Evolutionary conservation across 2,888 invertebrate genomes (phyloP).

Genomic region (Ophion slaviceki): DNA sequence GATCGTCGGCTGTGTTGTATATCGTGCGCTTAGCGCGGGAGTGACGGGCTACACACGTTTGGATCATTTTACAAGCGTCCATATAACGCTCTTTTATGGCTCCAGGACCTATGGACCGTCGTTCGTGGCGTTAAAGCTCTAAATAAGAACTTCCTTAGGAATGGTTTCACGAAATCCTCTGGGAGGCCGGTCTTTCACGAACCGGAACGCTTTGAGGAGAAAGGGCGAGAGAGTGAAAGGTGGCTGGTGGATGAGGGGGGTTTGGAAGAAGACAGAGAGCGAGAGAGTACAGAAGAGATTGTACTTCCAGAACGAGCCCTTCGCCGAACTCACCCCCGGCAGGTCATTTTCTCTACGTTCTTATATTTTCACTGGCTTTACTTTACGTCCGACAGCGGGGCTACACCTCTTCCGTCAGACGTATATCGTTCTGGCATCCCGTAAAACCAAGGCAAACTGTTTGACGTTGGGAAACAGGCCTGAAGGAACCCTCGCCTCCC

Average conservation of each 20-base stretch:
- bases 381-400: constrained; percentile 40
- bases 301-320: constrained; percentile 38
- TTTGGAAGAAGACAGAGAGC: background rate
- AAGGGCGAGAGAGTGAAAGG: constrained; percentile 14
- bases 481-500: constrained; percentile 52
- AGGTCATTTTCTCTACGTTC: constrained; percentile 48
- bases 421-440: constrained; percentile 65
- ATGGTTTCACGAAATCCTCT: constrained; percentile 75
- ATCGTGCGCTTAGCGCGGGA: constrained; percentile 55
- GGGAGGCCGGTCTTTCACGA: constrained; percentile 65
- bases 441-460: constrained; percentile 73
- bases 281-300: background rate
- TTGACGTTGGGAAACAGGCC: constrained; percentile 54
- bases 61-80: constrained; percentile 77
- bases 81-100: constrained; percentile 77
- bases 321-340: constrained; percentile 47
- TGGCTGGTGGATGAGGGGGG: background rate
- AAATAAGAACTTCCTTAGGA: constrained; percentile 78
- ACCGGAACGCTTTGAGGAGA: constrained; percentile 9
- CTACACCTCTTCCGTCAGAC: constrained; percentile 61
- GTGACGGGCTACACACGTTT: constrained; percentile 65
- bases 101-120: constrained; percentile 76
- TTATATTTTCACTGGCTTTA: constrained; percentile 56
- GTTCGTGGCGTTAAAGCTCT: constrained; percentile 76
- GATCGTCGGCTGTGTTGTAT: constrained; percentile 8